Evolutionary conservation across 2,888 invertebrate species (phyloP), one percentile per base, ranked within the genome.

Genomic region (Pycnomerus fuliginosus): DNA sequence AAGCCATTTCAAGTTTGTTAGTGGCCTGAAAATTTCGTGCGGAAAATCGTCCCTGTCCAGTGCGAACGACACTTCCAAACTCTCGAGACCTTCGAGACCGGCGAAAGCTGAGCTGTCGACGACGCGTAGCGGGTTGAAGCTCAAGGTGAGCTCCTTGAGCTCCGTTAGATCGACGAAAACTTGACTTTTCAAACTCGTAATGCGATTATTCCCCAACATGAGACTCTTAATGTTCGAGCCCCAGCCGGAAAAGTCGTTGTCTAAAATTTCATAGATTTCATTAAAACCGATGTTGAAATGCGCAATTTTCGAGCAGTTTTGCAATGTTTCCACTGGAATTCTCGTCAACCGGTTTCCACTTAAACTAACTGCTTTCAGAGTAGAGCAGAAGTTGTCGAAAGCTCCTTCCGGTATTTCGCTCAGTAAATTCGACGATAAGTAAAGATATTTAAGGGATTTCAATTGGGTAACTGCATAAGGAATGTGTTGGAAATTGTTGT

Each of bases 241-340:
- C 90, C 91, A 92, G 48, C 80, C 80, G 7, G 75, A 72, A 65
- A 93, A 90, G 67, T 90, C 87, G 52, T 84, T 83, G 46, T 85
- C 82, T 55, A 81, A 80, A 57, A 90, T 81, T 66, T 87, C 84
- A 53, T 82, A 78, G 63, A 93, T 90, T 67, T 84, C 84, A 70
- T 93, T 92, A 72, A 91, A 92, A 48, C 90, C 92, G 63, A 92
- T 80, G 72, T 92, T 92, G 55, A 92, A 80, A 73, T 92, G 90
- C n/a, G 88, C 79, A 40, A 92, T 76, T 61, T 84, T 82, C 36
- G 83, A 81, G 63, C 90, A 87, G 60, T 82, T 81, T 58, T 78
- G 78, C 46, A 92, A 75, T 2, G 85, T 80, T 20, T 78, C 75
- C 1, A 80, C 75, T 5, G 92, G 91, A 48, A 91, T 80, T 54